A percentile compares a stretch with the other conserved stretches of the same genome.
Evolutionary conservation across 2,888 invertebrate species (phyloP).

Genomic region (Adelphocoris suturalis): DNA sequence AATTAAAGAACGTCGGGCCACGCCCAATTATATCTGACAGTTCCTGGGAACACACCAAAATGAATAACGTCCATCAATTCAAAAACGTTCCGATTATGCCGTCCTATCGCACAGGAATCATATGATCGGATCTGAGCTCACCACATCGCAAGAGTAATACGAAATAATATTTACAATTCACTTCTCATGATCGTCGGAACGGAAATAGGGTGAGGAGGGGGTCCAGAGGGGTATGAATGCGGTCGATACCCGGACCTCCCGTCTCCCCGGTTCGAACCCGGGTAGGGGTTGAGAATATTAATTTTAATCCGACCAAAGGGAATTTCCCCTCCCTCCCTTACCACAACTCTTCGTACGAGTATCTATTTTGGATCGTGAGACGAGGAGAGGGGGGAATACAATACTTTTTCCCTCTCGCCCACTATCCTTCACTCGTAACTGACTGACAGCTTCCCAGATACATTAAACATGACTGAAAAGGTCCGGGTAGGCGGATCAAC

Average conservation of each 20-base stretch:
- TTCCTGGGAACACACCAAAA: too few relatives aligned
- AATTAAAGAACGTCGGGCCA: too few relatives aligned
- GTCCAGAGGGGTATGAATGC: conserved; percentile 11
- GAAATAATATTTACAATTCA: neutral
- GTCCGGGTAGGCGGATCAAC: conserved; percentile 58
- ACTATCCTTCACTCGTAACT: conserved; percentile 40
- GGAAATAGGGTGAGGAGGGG: neutral
- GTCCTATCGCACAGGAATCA: too few relatives aligned
- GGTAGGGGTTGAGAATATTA: conserved; percentile 29
- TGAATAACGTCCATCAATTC: too few relatives aligned
- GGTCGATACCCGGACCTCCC: conserved; percentile 15
- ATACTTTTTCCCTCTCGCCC: neutral
- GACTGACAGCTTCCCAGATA: conserved; percentile 56
- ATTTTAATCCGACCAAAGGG: conserved; percentile 38
- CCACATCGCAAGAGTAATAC: neutral
- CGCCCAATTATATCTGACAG: too few relatives aligned
- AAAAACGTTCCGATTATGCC: too few relatives aligned
- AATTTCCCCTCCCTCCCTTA: neutral
- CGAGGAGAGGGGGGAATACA: neutral
- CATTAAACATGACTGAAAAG: conserved; percentile 59
- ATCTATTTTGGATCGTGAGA: neutral
- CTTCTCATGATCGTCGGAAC: neutral
- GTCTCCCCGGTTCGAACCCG: conserved; percentile 2
- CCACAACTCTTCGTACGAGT: neutral
- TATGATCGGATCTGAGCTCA: too few relatives aligned